Conservation (phyloP, 1,140 invertebrate species). For the Eriocheir sinensis region DNA sequence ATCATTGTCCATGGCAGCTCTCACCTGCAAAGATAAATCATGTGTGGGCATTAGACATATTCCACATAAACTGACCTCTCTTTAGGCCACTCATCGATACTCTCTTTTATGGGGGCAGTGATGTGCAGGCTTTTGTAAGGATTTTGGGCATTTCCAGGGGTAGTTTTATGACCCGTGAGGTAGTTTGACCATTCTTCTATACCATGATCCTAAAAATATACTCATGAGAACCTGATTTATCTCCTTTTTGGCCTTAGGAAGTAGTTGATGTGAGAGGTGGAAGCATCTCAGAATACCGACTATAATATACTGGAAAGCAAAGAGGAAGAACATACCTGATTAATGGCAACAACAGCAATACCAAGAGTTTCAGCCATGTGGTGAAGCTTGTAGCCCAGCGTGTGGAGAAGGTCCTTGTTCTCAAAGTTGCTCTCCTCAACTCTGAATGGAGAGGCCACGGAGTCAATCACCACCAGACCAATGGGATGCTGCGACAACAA, state of each 20-base stretch:
- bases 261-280: too few species aligned
- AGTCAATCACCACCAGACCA: conserved; percentile 88
- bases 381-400: conserved; percentile 84
- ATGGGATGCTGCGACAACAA: conserved; percentile 84
- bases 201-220: too few species aligned
- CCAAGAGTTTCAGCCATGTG: conserved; percentile 84
- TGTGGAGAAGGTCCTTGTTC: conserved; percentile 84
- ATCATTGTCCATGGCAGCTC: conserved; percentile 49
- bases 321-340: conserved; percentile 85
- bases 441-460: conserved; percentile 88
- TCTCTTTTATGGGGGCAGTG: too few species aligned
- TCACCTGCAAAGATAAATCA: conserved; percentile 74
- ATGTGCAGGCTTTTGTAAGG: too few species aligned
- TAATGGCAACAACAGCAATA: conserved; percentile 87
- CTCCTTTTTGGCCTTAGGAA: too few species aligned
- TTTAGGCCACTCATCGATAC: too few species aligned
- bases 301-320: neutral
- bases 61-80: too few species aligned
- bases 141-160: too few species aligned
- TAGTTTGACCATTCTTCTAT: too few species aligned
- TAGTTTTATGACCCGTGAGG: too few species aligned
- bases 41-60: neutral
- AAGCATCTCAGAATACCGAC: neutral
- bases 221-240: too few species aligned
- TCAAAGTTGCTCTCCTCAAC: conserved; percentile 84